These are phyloP conservation scores for Hyles euphorbiae DNA, from an alignment of 1,140 invertebrate species.

Conservation along the genomic window DNA sequence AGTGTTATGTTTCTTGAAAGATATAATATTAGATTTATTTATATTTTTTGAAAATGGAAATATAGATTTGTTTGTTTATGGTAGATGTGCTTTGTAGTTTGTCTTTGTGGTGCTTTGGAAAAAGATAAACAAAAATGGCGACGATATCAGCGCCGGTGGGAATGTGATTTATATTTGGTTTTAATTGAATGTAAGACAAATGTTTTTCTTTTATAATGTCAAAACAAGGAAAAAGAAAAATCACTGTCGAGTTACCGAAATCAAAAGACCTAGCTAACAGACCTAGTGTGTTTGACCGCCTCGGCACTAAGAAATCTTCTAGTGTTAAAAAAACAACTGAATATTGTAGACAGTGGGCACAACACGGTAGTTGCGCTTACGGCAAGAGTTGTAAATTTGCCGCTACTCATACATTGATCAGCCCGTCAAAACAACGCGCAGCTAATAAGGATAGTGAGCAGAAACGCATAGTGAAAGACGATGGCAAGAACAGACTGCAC, in stretches of 20 bases:
- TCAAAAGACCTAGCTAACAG: conserved; percentile 79
- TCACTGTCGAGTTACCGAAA: conserved; percentile 84
- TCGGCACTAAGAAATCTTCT: conserved; percentile 83
- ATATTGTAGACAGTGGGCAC: conserved; percentile 85
- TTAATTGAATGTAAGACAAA: conserved; percentile 50
- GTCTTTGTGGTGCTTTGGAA: neutral
- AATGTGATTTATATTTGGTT: conserved; percentile 39
- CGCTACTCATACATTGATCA: conserved; percentile 82
- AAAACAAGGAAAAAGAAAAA: conserved; percentile 86
- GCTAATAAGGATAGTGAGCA: conserved; percentile 81
- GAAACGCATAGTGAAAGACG: conserved; percentile 77
- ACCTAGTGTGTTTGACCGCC: conserved; percentile 87
- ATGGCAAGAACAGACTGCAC: conserved; percentile 79
- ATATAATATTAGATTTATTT: too few species aligned
- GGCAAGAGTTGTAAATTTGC: conserved; percentile 86
- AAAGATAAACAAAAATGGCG: conserved; percentile 30
- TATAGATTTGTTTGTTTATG: too few species aligned
- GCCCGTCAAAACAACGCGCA: conserved; percentile 82
- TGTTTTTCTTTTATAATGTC: conserved; percentile 79
- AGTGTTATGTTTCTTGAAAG: too few species aligned
- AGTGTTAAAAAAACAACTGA: conserved; percentile 75
- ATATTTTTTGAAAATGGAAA: too few species aligned
- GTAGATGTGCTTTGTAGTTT: too few species aligned
- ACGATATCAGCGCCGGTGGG: conserved; percentile 20
- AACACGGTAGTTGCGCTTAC: conserved; percentile 84